Conservation (phyloP, 2,888 invertebrate genomes). For the Branchinecta sandiegonensis region DNA sequence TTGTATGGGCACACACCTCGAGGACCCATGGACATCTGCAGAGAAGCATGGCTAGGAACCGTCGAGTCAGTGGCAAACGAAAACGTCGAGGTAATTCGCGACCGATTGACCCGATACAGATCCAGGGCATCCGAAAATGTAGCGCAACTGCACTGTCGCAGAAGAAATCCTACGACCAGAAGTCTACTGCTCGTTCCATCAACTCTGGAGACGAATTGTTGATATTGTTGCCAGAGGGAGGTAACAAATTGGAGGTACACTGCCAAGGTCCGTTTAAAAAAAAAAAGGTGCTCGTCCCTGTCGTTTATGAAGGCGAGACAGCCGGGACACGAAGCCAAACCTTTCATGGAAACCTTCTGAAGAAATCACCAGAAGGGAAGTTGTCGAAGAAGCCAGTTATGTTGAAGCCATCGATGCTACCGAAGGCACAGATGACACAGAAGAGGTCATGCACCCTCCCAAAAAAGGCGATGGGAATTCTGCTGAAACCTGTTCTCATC, state of each 20-base stretch:
- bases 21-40: conserved; percentile 1
- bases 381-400: too few species aligned
- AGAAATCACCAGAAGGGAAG: not conserved
- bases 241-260: not conserved
- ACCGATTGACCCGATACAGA: not conserved
- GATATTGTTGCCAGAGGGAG: not conserved
- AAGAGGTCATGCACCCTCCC: too few species aligned
- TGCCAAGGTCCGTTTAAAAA: not conserved
- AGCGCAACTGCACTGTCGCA: not conserved
- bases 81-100: not conserved
- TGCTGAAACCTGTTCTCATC: too few species aligned
- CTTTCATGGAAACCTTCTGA: not conserved
- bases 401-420: too few species aligned
- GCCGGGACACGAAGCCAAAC: not conserved
- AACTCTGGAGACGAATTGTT: not conserved
- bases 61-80: not conserved
- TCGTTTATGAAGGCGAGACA: not conserved
- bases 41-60: conserved; percentile 1
- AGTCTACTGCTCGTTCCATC: not conserved
- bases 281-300: not conserved
- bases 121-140: not conserved
- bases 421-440: too few species aligned
- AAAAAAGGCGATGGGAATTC: too few species aligned
- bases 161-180: not conserved
- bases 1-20: not conserved